Percentiles rank a stretch among this genome's conserved stretches.
Evolutionary conservation across 2,888 invertebrate genomes (phyloP).

Genomic region (Hedychridium roseum): DNA sequence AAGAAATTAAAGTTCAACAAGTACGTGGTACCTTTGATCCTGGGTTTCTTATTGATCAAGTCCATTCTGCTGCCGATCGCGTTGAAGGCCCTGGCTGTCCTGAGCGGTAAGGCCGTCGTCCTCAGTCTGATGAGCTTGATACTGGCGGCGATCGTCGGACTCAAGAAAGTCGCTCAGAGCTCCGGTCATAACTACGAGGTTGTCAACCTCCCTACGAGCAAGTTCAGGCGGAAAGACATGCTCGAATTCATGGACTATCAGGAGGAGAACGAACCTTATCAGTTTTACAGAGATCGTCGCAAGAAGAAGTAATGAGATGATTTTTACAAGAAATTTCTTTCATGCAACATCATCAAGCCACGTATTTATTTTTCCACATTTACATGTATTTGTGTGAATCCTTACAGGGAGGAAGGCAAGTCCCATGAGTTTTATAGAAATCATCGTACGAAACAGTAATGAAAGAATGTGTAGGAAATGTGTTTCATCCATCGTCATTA

Average conservation of each 20-base stretch:
- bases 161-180: slow-evolving; percentile 66
- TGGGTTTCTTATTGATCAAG: slow-evolving; percentile 73
- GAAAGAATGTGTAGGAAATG: too few species aligned
- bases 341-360: neutral
- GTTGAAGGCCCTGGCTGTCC: slow-evolving; percentile 73
- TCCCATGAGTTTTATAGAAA: too few species aligned
- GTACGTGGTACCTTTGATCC: slow-evolving; percentile 69
- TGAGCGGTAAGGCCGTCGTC: slow-evolving; percentile 70
- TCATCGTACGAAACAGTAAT: too few species aligned
- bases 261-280: slow-evolving; percentile 51
- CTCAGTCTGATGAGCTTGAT: slow-evolving; percentile 67
- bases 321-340: slow-evolving; percentile 7
- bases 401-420: too few species aligned
- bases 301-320: slow-evolving; percentile 27
- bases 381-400: too few species aligned
- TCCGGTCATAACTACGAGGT: slow-evolving; percentile 34
- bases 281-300: slow-evolving; percentile 51
- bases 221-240: slow-evolving; percentile 55
- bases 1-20: slow-evolving; percentile 66
- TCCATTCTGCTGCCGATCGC: slow-evolving; percentile 73
- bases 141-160: slow-evolving; percentile 71
- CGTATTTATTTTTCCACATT: too few species aligned
- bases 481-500: too few species aligned
- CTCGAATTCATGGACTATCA: slow-evolving; percentile 37
- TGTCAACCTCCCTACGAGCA: slow-evolving; percentile 41